Percentiles rank a stretch among this genome's conserved stretches.
Evolutionary conservation across 1,140 invertebrate species (phyloP).

Genomic region (Hermetia illucens): DNA sequence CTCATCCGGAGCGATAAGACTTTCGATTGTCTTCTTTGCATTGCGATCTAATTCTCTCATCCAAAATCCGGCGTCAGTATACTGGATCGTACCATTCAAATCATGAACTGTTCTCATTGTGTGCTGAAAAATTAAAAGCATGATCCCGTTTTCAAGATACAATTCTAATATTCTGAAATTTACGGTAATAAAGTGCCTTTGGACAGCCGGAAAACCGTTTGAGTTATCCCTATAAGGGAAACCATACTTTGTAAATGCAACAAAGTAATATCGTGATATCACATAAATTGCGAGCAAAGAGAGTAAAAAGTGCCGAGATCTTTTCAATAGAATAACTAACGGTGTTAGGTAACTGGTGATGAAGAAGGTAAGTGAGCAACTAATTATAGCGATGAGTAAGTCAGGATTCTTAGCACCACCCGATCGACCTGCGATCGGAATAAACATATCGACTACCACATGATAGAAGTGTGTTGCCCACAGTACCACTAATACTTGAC

Average conservation of each 20-base stretch:
- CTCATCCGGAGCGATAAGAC: constrained; percentile 27
- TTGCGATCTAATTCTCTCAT: constrained; percentile 39
- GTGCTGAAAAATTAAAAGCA: constrained; percentile 32
- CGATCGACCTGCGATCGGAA: constrained; percentile 44
- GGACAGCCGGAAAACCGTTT: constrained; percentile 20
- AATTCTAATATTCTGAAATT: no score
- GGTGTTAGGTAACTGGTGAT: constrained; percentile 21
- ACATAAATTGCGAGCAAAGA: constrained; percentile 6
- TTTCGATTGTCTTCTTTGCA: constrained; percentile 26
- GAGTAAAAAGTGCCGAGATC: constrained; percentile 5
- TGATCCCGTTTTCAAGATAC: no score
- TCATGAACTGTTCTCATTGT: constrained; percentile 35
- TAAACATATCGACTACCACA: constrained; percentile 31
- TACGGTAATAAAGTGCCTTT: constrained; percentile 32
- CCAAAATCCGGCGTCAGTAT: constrained; percentile 40
- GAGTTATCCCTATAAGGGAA: constrained; percentile 36
- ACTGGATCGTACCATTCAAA: constrained; percentile 18
- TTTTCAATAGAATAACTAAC: constrained; percentile 9
- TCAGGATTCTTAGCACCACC: constrained; percentile 42
- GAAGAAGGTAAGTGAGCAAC: constrained; percentile 23
- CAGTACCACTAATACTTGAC: constrained; percentile 15
- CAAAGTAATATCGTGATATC: constrained; percentile 13
- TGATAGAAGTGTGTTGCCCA: constrained; percentile 14
- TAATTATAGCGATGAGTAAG: constrained; percentile 31
- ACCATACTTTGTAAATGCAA: constrained; percentile 29